Evolutionary conservation across 2,888 invertebrate species (phyloP), one percentile per base, ranked within the genome.

Genomic region (Spilosoma lubricipeda): DNA sequence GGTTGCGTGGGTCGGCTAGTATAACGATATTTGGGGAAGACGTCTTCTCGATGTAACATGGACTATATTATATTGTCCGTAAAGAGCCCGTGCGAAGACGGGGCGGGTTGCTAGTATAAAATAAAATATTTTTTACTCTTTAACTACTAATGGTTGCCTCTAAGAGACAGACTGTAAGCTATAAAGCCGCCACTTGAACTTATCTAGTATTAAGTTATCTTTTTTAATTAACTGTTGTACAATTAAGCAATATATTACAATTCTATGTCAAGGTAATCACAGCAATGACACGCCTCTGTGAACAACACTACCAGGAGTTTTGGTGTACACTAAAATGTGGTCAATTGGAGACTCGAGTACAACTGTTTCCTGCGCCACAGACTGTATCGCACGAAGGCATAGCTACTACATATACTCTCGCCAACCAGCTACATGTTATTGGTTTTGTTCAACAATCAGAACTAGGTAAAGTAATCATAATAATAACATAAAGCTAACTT

Each of bases 401-500:
- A 93, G 79, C 97, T 94, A 75, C 96, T 93, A 90, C 90, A 5
- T 96, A 96, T 78, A 91, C 92, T 0, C 95, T 99, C 71, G 97
- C 98, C 0, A 97, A 97, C 76, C 97, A 97, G 71, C 96, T 99
- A 72, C 97, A 98, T 89, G 97, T 99, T 30, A 97, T 98, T 88
- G 99, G 99, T 0, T 99, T 99, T 89, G 93, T 99, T 71, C 97
- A 97, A n/a, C 97, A 98, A 15, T 97, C 97, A 5, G 99, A 99
- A 89, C 97, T 99, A 71, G 97, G 97, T 87, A 86, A 80, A 5
- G 65, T 59, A 48, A 18, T 45, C 1, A 13, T 45, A 15, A 15
- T 33, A 33, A 33, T 33, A 33, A 48, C 13, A 18, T 18, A 48
- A 45, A 13, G 13, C 8, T 52, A 1, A 52, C 52, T 52, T 52